Evolutionary conservation across 64 coral and sea anemone genomes (phyloP).

Genomic region (Montipora foliosa): DNA sequence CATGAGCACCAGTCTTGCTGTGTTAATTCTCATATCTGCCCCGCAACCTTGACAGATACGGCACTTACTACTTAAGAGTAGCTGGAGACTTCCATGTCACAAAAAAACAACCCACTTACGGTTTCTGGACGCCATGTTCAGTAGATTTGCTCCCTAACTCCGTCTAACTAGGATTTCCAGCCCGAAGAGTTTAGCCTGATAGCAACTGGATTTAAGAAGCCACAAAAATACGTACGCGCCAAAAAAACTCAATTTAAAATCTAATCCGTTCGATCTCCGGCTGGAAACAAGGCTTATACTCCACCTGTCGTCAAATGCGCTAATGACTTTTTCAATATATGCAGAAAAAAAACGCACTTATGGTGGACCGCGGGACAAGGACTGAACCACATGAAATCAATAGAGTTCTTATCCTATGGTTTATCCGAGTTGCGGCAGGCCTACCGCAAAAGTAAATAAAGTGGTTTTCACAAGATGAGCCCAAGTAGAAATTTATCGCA

Average conservation of each 20-base stretch:
- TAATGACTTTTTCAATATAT: constrained; percentile 61
- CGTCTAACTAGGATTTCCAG: background rate
- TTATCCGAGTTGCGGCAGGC: background rate
- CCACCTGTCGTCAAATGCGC: constrained; percentile 29
- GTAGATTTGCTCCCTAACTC: background rate
- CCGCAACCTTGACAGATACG: background rate
- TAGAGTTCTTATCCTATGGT: background rate
- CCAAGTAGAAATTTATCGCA: too few species aligned
- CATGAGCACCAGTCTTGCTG: background rate
- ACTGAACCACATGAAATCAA: background rate
- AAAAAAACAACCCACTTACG: constrained; percentile 6
- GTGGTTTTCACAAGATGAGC: background rate
- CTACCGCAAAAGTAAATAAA: background rate
- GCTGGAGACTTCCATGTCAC: background rate
- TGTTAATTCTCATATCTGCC: background rate
- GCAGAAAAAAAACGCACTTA: constrained; percentile 1
- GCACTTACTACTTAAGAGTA: background rate
- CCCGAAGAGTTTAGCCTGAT: background rate
- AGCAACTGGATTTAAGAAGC: background rate
- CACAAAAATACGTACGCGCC: background rate
- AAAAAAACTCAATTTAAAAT: background rate
- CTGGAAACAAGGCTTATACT: background rate
- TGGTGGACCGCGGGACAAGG: background rate
- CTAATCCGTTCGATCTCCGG: background rate
- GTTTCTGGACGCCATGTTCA: background rate